Evolutionary conservation across 1,140 invertebrate genomes (phyloP).

Genomic region (Whitmania pigra): DNA sequence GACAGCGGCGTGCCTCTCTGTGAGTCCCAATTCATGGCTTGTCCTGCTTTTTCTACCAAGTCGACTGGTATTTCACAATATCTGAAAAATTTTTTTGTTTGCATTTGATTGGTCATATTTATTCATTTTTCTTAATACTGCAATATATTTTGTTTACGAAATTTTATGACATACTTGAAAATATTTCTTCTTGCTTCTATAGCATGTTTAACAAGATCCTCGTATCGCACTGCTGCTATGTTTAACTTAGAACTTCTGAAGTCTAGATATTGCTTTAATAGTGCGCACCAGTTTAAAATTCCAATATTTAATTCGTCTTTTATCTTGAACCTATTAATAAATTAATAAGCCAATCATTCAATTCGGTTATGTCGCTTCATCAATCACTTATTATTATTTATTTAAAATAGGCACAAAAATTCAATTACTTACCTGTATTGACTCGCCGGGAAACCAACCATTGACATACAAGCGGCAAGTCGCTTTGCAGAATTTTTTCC

Average conservation of each 20-base stretch:
- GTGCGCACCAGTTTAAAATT: not conserved
- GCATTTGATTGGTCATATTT: too few species aligned
- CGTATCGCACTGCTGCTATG: conserved; percentile 16
- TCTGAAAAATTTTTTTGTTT: conserved; percentile 1
- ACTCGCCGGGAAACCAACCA: not conserved
- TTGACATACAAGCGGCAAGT: not conserved
- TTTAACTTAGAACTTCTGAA: not conserved
- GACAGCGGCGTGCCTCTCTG: conserved; percentile 6
- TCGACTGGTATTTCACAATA: not conserved
- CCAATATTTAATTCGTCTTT: not conserved
- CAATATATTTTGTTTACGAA: not conserved
- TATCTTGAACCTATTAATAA: conserved; percentile 6
- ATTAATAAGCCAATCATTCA: not conserved
- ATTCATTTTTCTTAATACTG: too few species aligned
- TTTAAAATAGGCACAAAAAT: not conserved
- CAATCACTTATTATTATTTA: not conserved
- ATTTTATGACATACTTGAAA: conserved; percentile 6
- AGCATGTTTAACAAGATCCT: conserved; percentile 1
- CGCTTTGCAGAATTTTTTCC: not conserved
- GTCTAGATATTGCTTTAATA: not conserved
- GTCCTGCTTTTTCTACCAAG: not conserved
- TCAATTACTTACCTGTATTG: not conserved
- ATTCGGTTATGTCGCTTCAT: too few species aligned
- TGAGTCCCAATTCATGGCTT: conserved; percentile 11
- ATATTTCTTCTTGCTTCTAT: not conserved